These are phyloP conservation scores for Sciurus niger DNA, from an alignment of 2,113 vertebrate genomes.

Conservation along the genomic window DNA sequence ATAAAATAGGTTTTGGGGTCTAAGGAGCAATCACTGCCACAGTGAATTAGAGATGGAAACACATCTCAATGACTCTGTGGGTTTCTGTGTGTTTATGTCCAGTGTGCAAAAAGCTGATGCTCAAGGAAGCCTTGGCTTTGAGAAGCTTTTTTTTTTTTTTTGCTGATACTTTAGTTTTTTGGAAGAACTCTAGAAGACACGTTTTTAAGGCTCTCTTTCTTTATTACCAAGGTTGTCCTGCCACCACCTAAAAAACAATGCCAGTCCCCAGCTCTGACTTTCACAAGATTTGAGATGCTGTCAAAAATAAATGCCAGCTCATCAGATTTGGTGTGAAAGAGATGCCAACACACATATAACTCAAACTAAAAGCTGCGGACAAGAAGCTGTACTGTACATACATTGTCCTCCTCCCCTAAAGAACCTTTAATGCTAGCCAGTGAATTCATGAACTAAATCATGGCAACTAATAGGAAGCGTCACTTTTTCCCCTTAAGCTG, in stretches of 20 bases:
- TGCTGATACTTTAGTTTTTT: constrained; percentile 62
- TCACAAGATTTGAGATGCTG: constrained; percentile 81
- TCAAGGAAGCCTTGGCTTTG: constrained; percentile 77
- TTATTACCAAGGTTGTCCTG: constrained; percentile 78
- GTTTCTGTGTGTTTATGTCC: constrained; percentile 11
- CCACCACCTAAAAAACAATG: constrained; percentile 63
- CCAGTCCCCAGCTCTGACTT: constrained; percentile 61
- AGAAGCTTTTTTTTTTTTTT: constrained; percentile 54
- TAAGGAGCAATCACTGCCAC: constrained; percentile 22
- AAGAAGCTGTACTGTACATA: constrained; percentile 73
- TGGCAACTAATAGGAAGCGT: constrained; percentile 67
- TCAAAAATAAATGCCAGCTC: constrained; percentile 83
- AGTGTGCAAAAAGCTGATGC: constrained; percentile 55
- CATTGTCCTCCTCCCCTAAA: constrained; percentile 49
- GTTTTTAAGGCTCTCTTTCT: constrained; percentile 79
- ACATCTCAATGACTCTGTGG: background rate
- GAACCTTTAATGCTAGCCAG: constrained; percentile 56
- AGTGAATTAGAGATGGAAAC: constrained; percentile 40
- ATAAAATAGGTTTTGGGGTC: background rate
- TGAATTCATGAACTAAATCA: background rate
- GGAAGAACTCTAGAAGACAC: constrained; percentile 70
- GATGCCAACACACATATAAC: constrained; percentile 78
- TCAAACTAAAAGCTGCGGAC: constrained; percentile 79
- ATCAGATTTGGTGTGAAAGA: constrained; percentile 78
- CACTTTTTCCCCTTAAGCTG: constrained; percentile 57